Base-by-base conservation (phyloP, 1,140 invertebrate genomes). In the Drosophila tristis region DNA sequence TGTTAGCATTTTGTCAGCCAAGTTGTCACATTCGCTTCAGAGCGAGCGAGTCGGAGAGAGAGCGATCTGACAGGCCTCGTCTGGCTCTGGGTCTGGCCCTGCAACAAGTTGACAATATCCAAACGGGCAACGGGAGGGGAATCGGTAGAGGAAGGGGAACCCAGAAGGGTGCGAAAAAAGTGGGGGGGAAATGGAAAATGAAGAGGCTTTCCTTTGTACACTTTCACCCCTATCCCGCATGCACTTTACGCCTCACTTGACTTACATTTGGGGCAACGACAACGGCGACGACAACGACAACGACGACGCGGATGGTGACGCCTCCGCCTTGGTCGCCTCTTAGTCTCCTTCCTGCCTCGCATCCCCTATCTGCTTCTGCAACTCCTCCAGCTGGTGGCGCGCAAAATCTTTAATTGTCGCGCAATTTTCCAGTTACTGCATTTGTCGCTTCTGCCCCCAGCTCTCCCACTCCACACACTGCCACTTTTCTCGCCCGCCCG, bases 351-450 rank as follows among this genome's bases (percentile, higher is more conserved):
- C 16, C 31, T 9, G 29, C 49, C 15, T 7, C 13, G 7, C 6
- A 20, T 11, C 45, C 55, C 31, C 5, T 23, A 58, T 31, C 43
- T 35, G 31, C 31, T 35, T 2, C 31, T 35, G 31, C 51, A 11
- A 11, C n/a, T 35, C 23, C 23, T 9, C 11, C 35, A 25, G 39
- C 55, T 31, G 29, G 26, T 23, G 61, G 35, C 48, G 72, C 59
- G 79, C 73, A 89, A 90, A 89, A 89, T 89, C 84, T 89, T 89
- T 89, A 89, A 89, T 89, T 89, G 84, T 89, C 84, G 84, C 84
- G 84, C 84, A 89, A 89, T 89, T 89, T 89, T 89, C 84, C 84
- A 89, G 84, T 89, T 90, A 90, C 80, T 89, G 85, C 84, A 89
- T 87, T 87, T 82, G 70, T 72, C 66, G 61, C 78, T 29, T 67